Base-by-base conservation (phyloP, 1,140 invertebrate genomes). In the Chrysopa pallens region DNA sequence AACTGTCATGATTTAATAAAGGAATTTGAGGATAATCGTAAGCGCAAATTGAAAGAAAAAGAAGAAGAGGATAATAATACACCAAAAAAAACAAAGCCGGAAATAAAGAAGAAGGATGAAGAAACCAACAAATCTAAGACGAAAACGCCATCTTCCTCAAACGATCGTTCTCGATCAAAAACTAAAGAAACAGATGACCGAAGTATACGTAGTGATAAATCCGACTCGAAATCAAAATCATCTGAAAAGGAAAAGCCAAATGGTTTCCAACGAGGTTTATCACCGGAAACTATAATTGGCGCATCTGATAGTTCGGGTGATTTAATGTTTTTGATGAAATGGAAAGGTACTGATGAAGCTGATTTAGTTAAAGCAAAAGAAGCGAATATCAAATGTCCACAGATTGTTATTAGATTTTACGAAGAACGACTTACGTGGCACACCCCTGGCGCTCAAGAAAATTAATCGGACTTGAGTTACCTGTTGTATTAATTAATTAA, bases 261-360 rank as follows among this genome's bases (percentile, higher is more conserved):
- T 29, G 91, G 91, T 8, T 95, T 95, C 64, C 89, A 94, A 51
- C 70, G 89, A 52, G 84, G 84, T 8, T 63, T 95, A 6, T 83
- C 91, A 42, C 87, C 91, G 5, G 90, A 95, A 50, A 84, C 87
- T 59, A 95, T 96, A 45, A 87, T 96, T 55, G 91, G 89, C 45
- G 92, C 91, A 6, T 95, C 92, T 45, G 91, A 96, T 59, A 89
- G 87, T 13, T 87, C 82, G 42, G 92, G 91, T 1, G 85, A 94
- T 59, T 62, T 97, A 0, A 93, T 95, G 87, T 95, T 96, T 59
- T 66, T 97, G 1, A 94, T 97, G 82, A 96, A 96, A 61, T 97
- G 91, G 91, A 90, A 92, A 62, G 87, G 88, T 40, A 88, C 84
- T 8, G 91, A 95, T 59, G 90, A 96, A 58, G 91, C 91, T 0